Conservation (phyloP, 2,888 invertebrate species). For the Tholera decimalis region DNA sequence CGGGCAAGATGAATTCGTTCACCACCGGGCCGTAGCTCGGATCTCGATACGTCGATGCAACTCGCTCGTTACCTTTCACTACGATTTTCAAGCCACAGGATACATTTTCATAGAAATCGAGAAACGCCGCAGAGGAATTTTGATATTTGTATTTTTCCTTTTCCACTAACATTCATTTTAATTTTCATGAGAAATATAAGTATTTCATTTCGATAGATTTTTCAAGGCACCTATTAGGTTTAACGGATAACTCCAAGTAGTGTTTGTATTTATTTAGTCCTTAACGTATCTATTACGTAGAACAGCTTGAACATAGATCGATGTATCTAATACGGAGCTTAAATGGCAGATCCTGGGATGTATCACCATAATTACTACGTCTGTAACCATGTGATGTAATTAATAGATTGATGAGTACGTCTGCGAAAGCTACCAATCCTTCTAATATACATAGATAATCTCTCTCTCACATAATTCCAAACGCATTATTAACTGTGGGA, state of each 20-base stretch:
- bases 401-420: conserved; percentile 15
- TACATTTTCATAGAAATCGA: conserved; percentile 51
- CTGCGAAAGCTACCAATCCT: conserved; percentile 26
- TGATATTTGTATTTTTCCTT: conserved; percentile 44
- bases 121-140: conserved; percentile 31
- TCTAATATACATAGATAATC: conserved; percentile 18
- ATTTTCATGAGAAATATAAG: conserved; percentile 10
- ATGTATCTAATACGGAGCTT: background rate
- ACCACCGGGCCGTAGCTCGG: conserved; percentile 59
- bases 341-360: conserved; percentile 8
- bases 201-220: conserved; percentile 16
- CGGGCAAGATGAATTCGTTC: conserved; percentile 75
- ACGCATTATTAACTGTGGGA: conserved; percentile 17
- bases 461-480: conserved; percentile 1
- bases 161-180: conserved; percentile 25
- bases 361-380: conserved; percentile 12
- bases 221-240: background rate
- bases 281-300: background rate
- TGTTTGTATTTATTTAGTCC: conserved; percentile 7
- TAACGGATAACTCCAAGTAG: background rate
- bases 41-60: conserved; percentile 65
- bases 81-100: conserved; percentile 47
- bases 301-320: background rate
- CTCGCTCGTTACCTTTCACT: conserved; percentile 68
- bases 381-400: conserved; percentile 5